Base-by-base conservation (phyloP, 2,797 vertebrate genomes). In the Pantherophis alleghaniensis region DNA sequence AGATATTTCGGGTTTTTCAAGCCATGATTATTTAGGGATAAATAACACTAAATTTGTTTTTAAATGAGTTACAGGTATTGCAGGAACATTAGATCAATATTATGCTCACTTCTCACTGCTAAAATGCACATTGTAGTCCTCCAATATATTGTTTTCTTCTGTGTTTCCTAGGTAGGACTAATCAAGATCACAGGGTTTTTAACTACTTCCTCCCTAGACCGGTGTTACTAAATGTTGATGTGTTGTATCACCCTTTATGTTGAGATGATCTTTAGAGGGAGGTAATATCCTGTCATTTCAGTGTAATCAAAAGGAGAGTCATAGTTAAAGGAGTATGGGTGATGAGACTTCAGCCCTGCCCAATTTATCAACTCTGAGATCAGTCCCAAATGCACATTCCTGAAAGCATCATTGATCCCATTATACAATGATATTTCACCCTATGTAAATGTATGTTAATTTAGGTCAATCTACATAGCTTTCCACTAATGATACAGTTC, bases 271-370 rank as follows among this genome's bases (percentile, higher is more conserved):
- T 16, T 61, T 83, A 4, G 11, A 24, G 18, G 87, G 83, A 94
- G 86, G 10, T 42, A 42, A 92, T 87, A 32, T 94, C 94, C 96
- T 92, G 93, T 86, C 57, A 22, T 28, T 28, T 13, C 66, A 88
- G n/a, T 0, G 0, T 3, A 37, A 93, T 51, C 87, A 89, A 87
- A 87, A 13, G 7, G 47, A 9, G 3, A 20, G 86, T 28, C 0
- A 12, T 90, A 51, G 56, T 60, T 79, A 60, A 83, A 24, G 42
- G 0, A 22, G 4, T 28, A 3, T 11, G 20, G 16, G 20, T 51
- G 20, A 12, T 53, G 60, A 83, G 10, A 16, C 22, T 90, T 92
- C 0, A 28, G 90, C 2, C 0, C 18, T 4, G 56, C n/a, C 57
- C 74, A 61, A 53, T 74, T n/a, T 6, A 26, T 74, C 0, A 0